phyloP scores from a whole-genome alignment of 2,797 vertebrate species.

The Cirrhinus molitorella region DNA sequence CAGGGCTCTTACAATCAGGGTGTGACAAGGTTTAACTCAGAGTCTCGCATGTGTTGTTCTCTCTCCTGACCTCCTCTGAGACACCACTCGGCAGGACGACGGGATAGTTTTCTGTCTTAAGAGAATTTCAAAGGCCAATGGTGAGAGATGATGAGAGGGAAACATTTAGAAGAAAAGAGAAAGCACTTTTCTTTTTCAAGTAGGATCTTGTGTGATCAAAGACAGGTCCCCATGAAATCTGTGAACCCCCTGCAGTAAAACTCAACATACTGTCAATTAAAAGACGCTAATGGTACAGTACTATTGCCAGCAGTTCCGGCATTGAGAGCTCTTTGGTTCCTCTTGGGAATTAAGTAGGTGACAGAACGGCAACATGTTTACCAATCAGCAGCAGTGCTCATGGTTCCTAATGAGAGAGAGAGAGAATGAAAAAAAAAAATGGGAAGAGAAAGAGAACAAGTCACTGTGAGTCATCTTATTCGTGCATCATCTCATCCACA shows the following conservation, averaged over 20 bases:
- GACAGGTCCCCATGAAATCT: conserved; percentile 70
- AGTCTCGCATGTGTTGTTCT: conserved; percentile 37
- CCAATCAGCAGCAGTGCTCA: conserved; percentile 13
- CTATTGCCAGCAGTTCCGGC: conserved; percentile 40
- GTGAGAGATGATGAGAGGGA: conserved; percentile 34
- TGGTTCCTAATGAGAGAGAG: conserved; percentile 24
- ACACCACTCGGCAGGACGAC: conserved; percentile 28
- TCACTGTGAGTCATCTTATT: conserved; percentile 49
- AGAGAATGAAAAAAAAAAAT: conserved; percentile 2
- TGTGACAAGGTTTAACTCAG: conserved; percentile 59
- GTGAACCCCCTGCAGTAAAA: conserved; percentile 75
- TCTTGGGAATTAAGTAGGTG: conserved; percentile 54
- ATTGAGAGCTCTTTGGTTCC: conserved; percentile 27
- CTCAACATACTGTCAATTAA: conserved; percentile 78
- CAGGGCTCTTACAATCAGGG: conserved; percentile 55
- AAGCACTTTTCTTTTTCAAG: conserved; percentile 36
- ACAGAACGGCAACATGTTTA: conserved; percentile 51
- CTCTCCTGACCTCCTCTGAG: conserved; percentile 23
- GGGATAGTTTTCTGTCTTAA: conserved; percentile 11
- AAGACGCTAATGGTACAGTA: conserved; percentile 65
- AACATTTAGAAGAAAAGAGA: conserved; percentile 42
- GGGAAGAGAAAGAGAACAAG: conserved; percentile 38
- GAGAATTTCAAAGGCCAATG: conserved; percentile 28
- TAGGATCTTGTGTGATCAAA: conserved; percentile 71
- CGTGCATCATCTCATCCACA: conserved; percentile 38